Base-by-base conservation (phyloP, 2,797 vertebrate species). In the Chiroxiphia lanceolata region DNA sequence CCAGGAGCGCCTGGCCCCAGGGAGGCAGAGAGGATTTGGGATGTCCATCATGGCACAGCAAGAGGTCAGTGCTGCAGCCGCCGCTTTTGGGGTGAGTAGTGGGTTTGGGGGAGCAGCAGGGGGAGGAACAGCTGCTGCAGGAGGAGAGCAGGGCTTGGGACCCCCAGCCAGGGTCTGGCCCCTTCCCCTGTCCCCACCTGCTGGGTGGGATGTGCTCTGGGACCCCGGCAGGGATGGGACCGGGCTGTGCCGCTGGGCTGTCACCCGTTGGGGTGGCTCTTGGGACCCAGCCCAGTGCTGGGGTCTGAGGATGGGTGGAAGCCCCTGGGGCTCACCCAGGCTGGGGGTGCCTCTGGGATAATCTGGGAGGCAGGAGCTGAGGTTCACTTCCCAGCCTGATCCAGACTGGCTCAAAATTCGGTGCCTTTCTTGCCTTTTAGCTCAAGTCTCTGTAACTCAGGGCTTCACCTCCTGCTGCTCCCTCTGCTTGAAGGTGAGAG, bases 71-170 rank as follows among this genome's bases (percentile, higher is more conserved):
- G 87, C 77, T 65, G 15, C 44, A 6, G 70, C 56, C 17, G 1
- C 23, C 0, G 13, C 42, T 27, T 9, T 10, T 53, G 40, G 59
- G 61, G 16, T 3, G 34, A 2, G 0, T 33, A 64, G 10, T 8
- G 85, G 25, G 6, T 11, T 10, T n/a, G 57, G 23, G 69, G 64
- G 26, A 36, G 15, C 61, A 42, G 60, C 50, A 40, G 34, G 10
- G 36, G 13, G 47, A 38, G 34, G 42, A 53, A 7, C 12, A 40
- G 54, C 31, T 65, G 54, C 54, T 71, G 59, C n/a, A 51, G 84
- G 71, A 25, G 47, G 34, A 19, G 42, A 14, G 20, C 13, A 2
- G 36, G 19, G 38, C 51, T 42, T 34, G 5, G 72, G 13, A 50
- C 33, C 56, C 53, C 42, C 74, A 20, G 38, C 2, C 10, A 2